Percentiles rank a stretch among this genome's conserved stretches.
phyloP scores from a whole-genome alignment of 2,797 vertebrate genomes.

The Botia almorhae region DNA sequence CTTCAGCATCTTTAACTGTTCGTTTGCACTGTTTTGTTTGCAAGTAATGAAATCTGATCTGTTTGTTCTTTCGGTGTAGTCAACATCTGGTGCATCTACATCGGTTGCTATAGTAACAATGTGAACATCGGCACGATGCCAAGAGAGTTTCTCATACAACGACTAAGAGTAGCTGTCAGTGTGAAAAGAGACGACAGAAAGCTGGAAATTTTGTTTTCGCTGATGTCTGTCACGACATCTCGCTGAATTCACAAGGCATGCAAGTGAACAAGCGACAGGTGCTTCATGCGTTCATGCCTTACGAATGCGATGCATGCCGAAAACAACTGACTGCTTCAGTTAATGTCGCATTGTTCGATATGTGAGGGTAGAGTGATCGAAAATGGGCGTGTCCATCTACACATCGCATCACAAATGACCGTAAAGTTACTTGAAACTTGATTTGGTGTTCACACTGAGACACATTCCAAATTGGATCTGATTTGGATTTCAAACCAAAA shows the following conservation, averaged over 20 bases:
- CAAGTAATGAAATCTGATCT: background rate
- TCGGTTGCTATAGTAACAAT: slow-evolving; percentile 8
- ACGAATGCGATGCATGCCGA: background rate
- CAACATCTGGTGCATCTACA: background rate
- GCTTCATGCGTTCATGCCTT: too few relatives aligned
- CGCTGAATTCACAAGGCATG: background rate
- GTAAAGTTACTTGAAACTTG: background rate
- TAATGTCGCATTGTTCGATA: background rate
- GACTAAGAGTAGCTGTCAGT: background rate
- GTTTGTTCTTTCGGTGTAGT: background rate
- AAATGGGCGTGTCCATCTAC: background rate
- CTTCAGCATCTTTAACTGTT: background rate
- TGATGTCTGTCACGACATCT: background rate
- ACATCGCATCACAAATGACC: background rate
- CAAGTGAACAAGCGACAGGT: background rate
- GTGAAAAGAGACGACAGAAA: background rate
- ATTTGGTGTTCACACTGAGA: background rate
- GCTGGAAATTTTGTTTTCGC: background rate
- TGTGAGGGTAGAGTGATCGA: background rate
- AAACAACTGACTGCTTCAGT: background rate
- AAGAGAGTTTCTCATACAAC: background rate
- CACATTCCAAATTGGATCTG: background rate
- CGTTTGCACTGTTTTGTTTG: background rate
- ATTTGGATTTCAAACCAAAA: background rate
- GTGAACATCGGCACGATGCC: background rate